Percentiles rank a stretch among this genome's conserved stretches.
These are phyloP conservation scores for Nanorana parkeri DNA, from an alignment of 2,113 vertebrate genomes.

Conservation along the genomic window DNA sequence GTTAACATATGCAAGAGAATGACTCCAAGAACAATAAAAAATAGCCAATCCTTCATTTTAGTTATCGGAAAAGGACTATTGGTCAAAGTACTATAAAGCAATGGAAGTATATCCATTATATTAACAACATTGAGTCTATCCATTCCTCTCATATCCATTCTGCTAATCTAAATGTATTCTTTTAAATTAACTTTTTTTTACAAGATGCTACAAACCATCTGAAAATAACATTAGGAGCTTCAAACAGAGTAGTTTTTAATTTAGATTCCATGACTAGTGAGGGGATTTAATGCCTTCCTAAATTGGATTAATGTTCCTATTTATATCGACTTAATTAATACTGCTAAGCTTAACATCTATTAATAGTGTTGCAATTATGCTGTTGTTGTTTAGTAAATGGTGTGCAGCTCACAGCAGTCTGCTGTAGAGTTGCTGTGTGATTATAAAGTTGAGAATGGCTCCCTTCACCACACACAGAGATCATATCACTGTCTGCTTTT, in stretches of 20 bases:
- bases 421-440: slow-evolving; percentile 44
- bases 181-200: background rate
- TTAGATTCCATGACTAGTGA: slow-evolving; percentile 37
- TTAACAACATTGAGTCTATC: too few species aligned
- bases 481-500: slow-evolving; percentile 16
- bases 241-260: slow-evolving; percentile 10
- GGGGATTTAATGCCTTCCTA: slow-evolving; percentile 48
- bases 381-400: slow-evolving; percentile 55
- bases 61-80: too few species aligned
- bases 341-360: slow-evolving; percentile 44
- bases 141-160: too few species aligned
- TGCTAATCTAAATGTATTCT: background rate
- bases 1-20: too few species aligned
- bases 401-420: slow-evolving; percentile 35
- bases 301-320: slow-evolving; percentile 57
- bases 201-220: background rate
- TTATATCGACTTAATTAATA: slow-evolving; percentile 56
- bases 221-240: slow-evolving; percentile 5
- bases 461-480: slow-evolving; percentile 51
- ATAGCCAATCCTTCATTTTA: too few species aligned
- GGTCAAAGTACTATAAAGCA: too few species aligned
- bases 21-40: too few species aligned
- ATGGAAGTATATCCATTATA: too few species aligned
- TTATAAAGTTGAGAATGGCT: slow-evolving; percentile 21
- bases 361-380: slow-evolving; percentile 60